phyloP scores from a whole-genome alignment of 1,140 invertebrate genomes.

The Drosophila biarmipes region DNA sequence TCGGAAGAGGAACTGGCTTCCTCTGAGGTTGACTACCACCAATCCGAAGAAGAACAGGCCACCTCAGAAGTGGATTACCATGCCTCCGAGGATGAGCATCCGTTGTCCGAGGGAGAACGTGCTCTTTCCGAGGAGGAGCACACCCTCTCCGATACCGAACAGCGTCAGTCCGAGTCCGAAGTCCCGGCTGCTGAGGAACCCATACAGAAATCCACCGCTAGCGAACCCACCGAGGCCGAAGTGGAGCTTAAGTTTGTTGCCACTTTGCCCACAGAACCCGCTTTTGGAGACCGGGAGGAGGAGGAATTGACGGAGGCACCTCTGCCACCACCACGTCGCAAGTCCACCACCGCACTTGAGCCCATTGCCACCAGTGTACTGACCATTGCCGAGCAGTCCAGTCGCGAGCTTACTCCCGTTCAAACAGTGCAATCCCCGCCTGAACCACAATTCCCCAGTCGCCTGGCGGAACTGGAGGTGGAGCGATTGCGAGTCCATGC shows the following conservation, averaged over 20 bases:
- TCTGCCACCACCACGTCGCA: slow-evolving; percentile 74
- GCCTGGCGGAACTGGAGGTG: slow-evolving; percentile 90
- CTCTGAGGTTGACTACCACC: slow-evolving; percentile 38
- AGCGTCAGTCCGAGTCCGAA: slow-evolving; percentile 13
- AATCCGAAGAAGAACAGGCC: slow-evolving; percentile 37
- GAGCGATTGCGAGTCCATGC: slow-evolving; percentile 91
- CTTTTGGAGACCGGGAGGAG: slow-evolving; percentile 27
- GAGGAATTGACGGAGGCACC: slow-evolving; percentile 32
- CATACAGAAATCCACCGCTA: slow-evolving; percentile 31
- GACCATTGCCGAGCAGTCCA: slow-evolving; percentile 48
- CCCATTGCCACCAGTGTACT: slow-evolving; percentile 22
- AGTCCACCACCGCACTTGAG: slow-evolving; percentile 68
- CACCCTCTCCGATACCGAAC: slow-evolving; percentile 38
- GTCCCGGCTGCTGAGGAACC: slow-evolving; percentile 13
- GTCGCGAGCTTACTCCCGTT: slow-evolving; percentile 62
- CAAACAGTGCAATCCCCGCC: slow-evolving; percentile 42
- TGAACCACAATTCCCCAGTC: slow-evolving; percentile 50
- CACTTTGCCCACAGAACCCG: slow-evolving; percentile 60
- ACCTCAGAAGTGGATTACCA: slow-evolving; percentile 41
- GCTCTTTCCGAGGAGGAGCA: slow-evolving; percentile 26
- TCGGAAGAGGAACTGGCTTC: slow-evolving; percentile 43
- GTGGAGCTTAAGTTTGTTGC: slow-evolving; percentile 55
- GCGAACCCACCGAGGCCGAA: slow-evolving; percentile 62
- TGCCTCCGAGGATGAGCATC: slow-evolving; percentile 37
- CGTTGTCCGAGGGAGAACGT: slow-evolving; percentile 24